Base-by-base conservation (phyloP, 2,888 invertebrate genomes). In the Conops quadrifasciatus region DNA sequence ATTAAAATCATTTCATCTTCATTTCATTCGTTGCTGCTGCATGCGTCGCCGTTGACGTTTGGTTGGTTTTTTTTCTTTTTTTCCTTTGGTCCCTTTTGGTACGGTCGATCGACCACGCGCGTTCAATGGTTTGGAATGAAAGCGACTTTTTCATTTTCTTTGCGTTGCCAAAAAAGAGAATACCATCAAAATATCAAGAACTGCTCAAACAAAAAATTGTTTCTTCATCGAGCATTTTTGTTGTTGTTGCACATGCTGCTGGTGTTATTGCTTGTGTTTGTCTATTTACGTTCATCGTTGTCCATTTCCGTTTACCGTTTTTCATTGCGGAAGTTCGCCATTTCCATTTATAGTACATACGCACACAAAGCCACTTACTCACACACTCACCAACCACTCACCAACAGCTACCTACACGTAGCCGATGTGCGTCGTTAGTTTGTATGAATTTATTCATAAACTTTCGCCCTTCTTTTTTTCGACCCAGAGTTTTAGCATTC, bases 241-340 rank as follows among this genome's bases (percentile, higher is more conserved):
- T 56, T 24, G 53, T 21, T n/a, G 2, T 45, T 56, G 9, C 1
- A 21, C 53, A 13, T 15, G 53, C 19, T 28, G 58, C 15, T 58
- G 58, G 21, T 58, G 58, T 26, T 58, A 24, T 58, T 58, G 58
- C 24, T 28, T 3, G 2, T 49, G 49, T n/a, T n/a, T n/a, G 11
- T 49, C 7, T n/a, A n/a, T 49, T 49, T 3, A 51, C 2, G n/a
- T 15, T 15, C 19, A 36, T 26, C 53, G 53, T 53, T 43, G 65
- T 16, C 51, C 53, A 66, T 66, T 66, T 66, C 51, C 65, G 53
- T 51, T 66, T 19, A 36, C 53, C 64, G 19, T 64, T 64, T 47
- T n/a, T n/a, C 26, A 26, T 15, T 49, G 16, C 64, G 64, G 64
- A 28, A 26, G 47, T 28, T n/a, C 24, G 64, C 64, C 49, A 26